Percentiles rank a stretch among this genome's conserved stretches.
These are phyloP conservation scores for Eupithecia abbreviata DNA, from an alignment of 2,888 invertebrate genomes.

Conservation along the genomic window DNA sequence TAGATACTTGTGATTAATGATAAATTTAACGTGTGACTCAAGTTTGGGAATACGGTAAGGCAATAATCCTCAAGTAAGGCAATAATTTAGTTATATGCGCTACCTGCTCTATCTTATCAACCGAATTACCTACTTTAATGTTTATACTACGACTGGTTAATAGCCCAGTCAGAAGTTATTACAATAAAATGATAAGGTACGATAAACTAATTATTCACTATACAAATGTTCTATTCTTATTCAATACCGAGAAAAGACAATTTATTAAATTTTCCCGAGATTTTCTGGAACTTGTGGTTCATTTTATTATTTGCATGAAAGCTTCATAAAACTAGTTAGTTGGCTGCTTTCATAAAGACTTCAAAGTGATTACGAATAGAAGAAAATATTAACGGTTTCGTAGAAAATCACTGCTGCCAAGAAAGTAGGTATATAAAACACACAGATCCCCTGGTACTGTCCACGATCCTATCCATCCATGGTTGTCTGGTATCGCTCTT, in stretches of 20 bases:
- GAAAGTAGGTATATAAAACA: too few species aligned
- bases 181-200: background rate
- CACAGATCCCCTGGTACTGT: too few species aligned
- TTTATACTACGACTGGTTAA: background rate
- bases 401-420: background rate
- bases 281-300: background rate
- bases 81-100: background rate
- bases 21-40: background rate
- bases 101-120: background rate
- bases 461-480: too few species aligned
- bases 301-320: background rate
- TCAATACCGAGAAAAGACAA: background rate
- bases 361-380: background rate
- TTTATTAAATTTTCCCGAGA: background rate
- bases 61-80: background rate
- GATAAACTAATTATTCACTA: background rate
- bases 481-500: too few species aligned
- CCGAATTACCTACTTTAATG: background rate
- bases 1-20: background rate
- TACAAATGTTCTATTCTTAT: background rate
- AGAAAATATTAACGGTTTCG: background rate
- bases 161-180: background rate
- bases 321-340: background rate
- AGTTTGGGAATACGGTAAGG: background rate
- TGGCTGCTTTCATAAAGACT: background rate